Conservation (phyloP, 2,113 vertebrate species). For the Passer montanus region DNA sequence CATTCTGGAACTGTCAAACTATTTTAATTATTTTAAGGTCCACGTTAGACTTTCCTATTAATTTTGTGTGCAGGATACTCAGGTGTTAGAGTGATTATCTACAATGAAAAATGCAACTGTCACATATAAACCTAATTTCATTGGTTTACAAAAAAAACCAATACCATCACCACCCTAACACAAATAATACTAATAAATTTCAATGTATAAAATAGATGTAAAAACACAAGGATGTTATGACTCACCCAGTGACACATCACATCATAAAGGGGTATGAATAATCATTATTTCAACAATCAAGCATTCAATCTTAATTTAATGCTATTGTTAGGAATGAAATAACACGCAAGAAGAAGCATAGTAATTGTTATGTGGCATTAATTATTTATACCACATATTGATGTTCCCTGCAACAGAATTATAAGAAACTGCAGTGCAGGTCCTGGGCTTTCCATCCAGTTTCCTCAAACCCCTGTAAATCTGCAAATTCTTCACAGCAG, state of each 20-base stretch:
- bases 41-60: not conserved
- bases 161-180: not conserved
- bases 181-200: not conserved
- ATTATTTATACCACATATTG: not conserved
- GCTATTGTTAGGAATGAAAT: not conserved
- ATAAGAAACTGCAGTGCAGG: not conserved
- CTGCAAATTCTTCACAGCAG: not conserved
- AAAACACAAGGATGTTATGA: not conserved
- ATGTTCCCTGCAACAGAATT: not conserved
- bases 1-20: not conserved
- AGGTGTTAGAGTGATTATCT: not conserved
- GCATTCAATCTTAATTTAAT: not conserved
- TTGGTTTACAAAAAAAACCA: not conserved
- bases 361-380: not conserved
- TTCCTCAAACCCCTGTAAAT: not conserved
- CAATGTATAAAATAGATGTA: not conserved
- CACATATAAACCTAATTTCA: not conserved
- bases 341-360: not conserved
- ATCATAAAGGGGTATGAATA: not conserved
- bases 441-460: not conserved
- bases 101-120: not conserved
- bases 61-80: not conserved
- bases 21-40: not conserved
- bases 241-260: not conserved
- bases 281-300: not conserved